These are phyloP conservation scores for Gobionotothen gibberifrons DNA, from an alignment of 2,797 vertebrate species.

Conservation along the genomic window DNA sequence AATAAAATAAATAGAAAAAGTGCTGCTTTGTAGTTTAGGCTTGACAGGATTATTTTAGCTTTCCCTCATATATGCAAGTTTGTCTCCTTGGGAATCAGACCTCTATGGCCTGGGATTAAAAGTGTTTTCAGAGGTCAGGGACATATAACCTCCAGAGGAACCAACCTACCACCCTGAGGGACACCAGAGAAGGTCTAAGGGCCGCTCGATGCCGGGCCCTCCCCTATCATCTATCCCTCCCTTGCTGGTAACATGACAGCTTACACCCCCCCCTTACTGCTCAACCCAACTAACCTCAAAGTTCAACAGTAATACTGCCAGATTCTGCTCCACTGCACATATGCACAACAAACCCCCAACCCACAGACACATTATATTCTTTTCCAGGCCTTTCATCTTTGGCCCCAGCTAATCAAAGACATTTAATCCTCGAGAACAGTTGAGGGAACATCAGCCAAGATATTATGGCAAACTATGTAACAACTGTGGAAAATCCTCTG, in stretches of 20 bases:
- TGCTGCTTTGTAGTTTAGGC: background rate
- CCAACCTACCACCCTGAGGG: slow-evolving; percentile 27
- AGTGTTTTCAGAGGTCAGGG: slow-evolving; percentile 49
- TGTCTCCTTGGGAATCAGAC: slow-evolving; percentile 5
- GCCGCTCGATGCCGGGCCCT: background rate
- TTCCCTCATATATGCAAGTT: background rate
- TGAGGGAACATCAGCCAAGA: slow-evolving; percentile 55
- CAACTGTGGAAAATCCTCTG: slow-evolving; percentile 64
- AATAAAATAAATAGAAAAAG: background rate
- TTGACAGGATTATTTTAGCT: too few species aligned
- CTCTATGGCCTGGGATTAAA: slow-evolving; percentile 14
- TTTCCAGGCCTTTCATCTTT: slow-evolving; percentile 64
- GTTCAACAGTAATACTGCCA: slow-evolving; percentile 46
- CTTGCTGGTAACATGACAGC: slow-evolving; percentile 24
- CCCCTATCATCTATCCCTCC: slow-evolving; percentile 29
- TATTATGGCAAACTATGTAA: slow-evolving; percentile 67
- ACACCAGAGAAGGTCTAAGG: background rate
- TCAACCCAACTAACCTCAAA: slow-evolving; percentile 45
- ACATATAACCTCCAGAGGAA: slow-evolving; percentile 33
- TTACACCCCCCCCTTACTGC: slow-evolving; percentile 14
- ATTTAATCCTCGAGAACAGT: slow-evolving; percentile 65
- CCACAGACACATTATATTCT: slow-evolving; percentile 38
- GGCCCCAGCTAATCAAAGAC: slow-evolving; percentile 57
- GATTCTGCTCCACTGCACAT: slow-evolving; percentile 42
- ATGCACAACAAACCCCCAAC: slow-evolving; percentile 44